phyloP scores from a whole-genome alignment of 2,113 vertebrate genomes.

The Brachyhypopomus gauderio region DNA sequence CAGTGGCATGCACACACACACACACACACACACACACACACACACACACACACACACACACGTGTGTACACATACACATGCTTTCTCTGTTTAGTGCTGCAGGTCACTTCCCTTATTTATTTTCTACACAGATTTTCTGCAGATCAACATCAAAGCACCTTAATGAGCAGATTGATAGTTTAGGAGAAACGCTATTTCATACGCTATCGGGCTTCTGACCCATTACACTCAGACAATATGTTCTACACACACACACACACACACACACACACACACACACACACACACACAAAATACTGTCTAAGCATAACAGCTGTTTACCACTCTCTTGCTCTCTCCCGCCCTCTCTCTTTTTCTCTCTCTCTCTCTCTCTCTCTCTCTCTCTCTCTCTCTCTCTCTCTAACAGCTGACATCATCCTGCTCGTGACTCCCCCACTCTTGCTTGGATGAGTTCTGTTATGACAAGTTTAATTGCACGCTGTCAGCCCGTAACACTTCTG shows the following conservation, averaged over 20 bases:
- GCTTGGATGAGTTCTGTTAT: slow-evolving; percentile 77
- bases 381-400: slow-evolving; percentile 35
- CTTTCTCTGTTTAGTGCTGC: slow-evolving; percentile 30
- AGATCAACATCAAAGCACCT: slow-evolving; percentile 72
- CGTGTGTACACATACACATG: too few species aligned
- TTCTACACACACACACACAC: slow-evolving; percentile 58
- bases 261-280: slow-evolving; percentile 63
- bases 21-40: slow-evolving; percentile 60
- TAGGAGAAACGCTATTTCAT: slow-evolving; percentile 68
- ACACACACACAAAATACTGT: slow-evolving; percentile 58
- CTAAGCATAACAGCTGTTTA: slow-evolving; percentile 75
- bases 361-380: slow-evolving; percentile 30
- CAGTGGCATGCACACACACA: too few species aligned
- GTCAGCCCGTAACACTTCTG: slow-evolving; percentile 78
- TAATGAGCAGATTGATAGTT: slow-evolving; percentile 72
- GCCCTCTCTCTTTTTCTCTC: slow-evolving; percentile 3
- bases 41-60: too few species aligned
- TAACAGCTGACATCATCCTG: slow-evolving; percentile 71
- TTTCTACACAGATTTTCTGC: slow-evolving; percentile 41
- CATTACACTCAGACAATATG: slow-evolving; percentile 58
- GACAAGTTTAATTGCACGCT: slow-evolving; percentile 82
- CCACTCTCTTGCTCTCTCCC: slow-evolving; percentile 17
- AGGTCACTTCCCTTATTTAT: slow-evolving; percentile 16
- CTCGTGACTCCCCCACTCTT: slow-evolving; percentile 71
- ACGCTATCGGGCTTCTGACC: slow-evolving; percentile 67